These are phyloP conservation scores for Gopherus flavomarginatus DNA, from an alignment of 2,113 vertebrate genomes.

Conservation along the genomic window DNA sequence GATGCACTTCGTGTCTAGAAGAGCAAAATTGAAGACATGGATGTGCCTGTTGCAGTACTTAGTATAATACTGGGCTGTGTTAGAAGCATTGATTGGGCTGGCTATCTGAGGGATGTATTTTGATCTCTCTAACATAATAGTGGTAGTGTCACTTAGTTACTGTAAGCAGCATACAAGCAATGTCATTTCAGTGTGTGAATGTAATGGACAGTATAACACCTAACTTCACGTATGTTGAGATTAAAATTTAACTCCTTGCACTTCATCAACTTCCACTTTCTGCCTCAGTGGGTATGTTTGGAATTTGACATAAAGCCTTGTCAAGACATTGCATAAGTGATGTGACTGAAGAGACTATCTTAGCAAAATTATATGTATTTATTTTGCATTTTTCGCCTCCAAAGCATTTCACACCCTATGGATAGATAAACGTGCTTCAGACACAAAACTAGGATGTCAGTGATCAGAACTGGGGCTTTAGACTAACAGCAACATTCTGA, in stretches of 20 bases:
- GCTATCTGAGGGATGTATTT: not conserved
- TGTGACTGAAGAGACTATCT: not conserved
- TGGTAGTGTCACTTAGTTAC: not conserved
- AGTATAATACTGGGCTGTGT: not conserved
- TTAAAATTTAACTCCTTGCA: not conserved
- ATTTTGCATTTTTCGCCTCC: not conserved
- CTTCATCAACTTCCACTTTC: not conserved
- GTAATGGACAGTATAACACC: accelerated
- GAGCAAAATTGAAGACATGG: not conserved
- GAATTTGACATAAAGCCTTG: not conserved
- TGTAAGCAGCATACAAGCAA: not conserved
- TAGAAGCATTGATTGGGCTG: not conserved
- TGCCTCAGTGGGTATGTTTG: not conserved
- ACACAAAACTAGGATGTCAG: not conserved
- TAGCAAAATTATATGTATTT: not conserved
- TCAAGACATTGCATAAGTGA: not conserved
- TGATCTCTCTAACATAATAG: not conserved
- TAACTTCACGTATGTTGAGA: accelerated
- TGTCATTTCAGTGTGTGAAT: not conserved
- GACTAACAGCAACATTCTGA: not conserved
- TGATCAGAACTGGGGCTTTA: not conserved
- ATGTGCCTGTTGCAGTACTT: not conserved
- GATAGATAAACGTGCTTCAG: not conserved
- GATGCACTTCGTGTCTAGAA: not conserved
- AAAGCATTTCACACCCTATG: not conserved